These are phyloP conservation scores for Adelosebastes latens DNA, from an alignment of 2,797 vertebrate genomes.

Conservation along the genomic window DNA sequence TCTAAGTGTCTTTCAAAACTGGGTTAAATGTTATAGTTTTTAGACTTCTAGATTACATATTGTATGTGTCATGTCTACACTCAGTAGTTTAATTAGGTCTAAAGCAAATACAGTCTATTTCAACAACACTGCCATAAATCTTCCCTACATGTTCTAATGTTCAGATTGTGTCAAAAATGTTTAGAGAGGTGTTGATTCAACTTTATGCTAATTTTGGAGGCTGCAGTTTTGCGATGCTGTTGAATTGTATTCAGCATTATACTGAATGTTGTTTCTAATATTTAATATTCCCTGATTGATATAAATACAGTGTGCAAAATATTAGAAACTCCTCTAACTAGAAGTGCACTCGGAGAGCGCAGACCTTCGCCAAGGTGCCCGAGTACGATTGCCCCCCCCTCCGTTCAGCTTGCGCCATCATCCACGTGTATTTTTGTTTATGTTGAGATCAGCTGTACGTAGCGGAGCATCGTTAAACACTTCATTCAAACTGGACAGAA, in stretches of 20 bases:
- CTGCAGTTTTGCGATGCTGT: neutral
- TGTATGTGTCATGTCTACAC: too few relatives aligned
- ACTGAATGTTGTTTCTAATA: neutral
- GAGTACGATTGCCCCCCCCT: too few relatives aligned
- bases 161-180: neutral
- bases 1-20: too few relatives aligned
- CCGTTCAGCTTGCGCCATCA: too few relatives aligned
- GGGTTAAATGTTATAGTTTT: neutral
- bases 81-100: neutral
- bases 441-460: too few relatives aligned
- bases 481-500: too few relatives aligned
- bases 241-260: neutral
- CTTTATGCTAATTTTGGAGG: neutral
- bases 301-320: neutral
- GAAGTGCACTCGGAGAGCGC: too few relatives aligned
- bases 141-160: neutral
- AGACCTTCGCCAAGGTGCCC: too few relatives aligned
- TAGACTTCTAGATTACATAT: too few relatives aligned
- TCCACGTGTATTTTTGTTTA: too few relatives aligned
- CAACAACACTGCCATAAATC: neutral
- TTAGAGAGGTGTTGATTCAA: too few relatives aligned
- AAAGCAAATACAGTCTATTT: neutral
- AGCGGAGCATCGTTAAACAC: too few relatives aligned
- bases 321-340: neutral
- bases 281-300: neutral